These are phyloP conservation scores for Xestia ashworthii DNA, from an alignment of 2,888 invertebrate genomes.

Conservation along the genomic window DNA sequence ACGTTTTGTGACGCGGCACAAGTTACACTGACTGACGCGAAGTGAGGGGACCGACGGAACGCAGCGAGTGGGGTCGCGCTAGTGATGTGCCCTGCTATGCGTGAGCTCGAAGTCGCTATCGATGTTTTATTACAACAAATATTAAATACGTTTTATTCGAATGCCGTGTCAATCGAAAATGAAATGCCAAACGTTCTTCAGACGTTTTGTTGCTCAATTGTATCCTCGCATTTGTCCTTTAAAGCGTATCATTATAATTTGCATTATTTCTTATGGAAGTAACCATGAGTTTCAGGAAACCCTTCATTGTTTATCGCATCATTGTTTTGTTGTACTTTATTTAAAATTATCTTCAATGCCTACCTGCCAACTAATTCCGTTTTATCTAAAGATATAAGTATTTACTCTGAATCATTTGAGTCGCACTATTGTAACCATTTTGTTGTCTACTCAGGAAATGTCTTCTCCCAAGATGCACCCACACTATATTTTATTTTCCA, in stretches of 20 bases:
- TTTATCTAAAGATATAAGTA: not conserved
- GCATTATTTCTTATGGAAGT: slow-evolving; percentile 55
- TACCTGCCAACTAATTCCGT: not conserved
- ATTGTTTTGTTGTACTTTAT: slow-evolving; percentile 38
- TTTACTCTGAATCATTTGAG: not conserved
- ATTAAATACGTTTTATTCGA: slow-evolving; percentile 34
- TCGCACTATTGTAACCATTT: not conserved
- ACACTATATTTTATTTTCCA: not conserved
- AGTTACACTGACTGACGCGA: slow-evolving; percentile 77
- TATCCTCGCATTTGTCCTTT: slow-evolving; percentile 51
- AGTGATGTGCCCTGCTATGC: slow-evolving; percentile 72
- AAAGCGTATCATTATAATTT: slow-evolving; percentile 43
- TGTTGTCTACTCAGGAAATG: not conserved
- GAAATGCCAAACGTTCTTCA: slow-evolving; percentile 23
- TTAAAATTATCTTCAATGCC: slow-evolving; percentile 13
- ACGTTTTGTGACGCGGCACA: slow-evolving; percentile 77
- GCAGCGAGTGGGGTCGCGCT: slow-evolving; percentile 76
- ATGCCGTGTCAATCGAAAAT: slow-evolving; percentile 35
- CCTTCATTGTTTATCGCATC: slow-evolving; percentile 39
- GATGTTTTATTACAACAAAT: slow-evolving; percentile 36
- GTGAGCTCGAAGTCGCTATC: slow-evolving; percentile 57
- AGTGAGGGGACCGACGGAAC: slow-evolving; percentile 79
- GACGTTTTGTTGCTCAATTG: slow-evolving; percentile 38
- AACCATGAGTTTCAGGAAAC: slow-evolving; percentile 53
- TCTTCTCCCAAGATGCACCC: not conserved